Evolutionary conservation across 2,888 invertebrate species (phyloP), one percentile per base, ranked within the genome.

Genomic region (Taenaris catops): DNA sequence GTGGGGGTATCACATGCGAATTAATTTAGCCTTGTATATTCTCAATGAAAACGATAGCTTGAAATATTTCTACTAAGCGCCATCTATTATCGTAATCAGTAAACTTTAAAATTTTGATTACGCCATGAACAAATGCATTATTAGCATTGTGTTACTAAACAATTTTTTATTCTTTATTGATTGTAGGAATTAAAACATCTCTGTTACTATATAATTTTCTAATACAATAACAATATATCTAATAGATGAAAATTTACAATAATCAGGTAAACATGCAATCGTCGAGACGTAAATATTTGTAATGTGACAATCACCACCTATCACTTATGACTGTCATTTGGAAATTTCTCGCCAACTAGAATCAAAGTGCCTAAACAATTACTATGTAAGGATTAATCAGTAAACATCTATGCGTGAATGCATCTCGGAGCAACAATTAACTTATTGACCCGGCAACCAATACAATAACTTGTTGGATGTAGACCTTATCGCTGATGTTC

Each of bases 401-500:
- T 41, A 38, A 41, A 41, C 25, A 41, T 31, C 8, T 31, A 27
- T 37, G 12, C 7, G 32, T 26, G 27, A 34, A 57, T 59, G 51
- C 56, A 49, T 36, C 36, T 38, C 9, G 58, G 52, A 55, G 52
- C 51, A 60, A 61, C 52, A 62, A 59, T 75, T 78, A 68, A 73
- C 74, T 62, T 67, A 59, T 73, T 72, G 76, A 74, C 79, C 74
- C 41, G 61, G 68, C 67, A 69, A 76, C 72, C 40, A 49, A 49
- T 63, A 59, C 58, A 52, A 44, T 45, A 51, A 51, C 50, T 58
- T 53, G 54, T 49, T 46, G 27, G 11, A 10, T 50, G n/a, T n/a
- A 47, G 43, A 27, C 10, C 27, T 51, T 67, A 68, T 66, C 63
- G 39, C 33, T 42, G 58, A 69, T 71, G 61, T 49, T n/a, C 51